phyloP scores from a whole-genome alignment of 2,113 vertebrate species.

The Cephalophus harveyi region DNA sequence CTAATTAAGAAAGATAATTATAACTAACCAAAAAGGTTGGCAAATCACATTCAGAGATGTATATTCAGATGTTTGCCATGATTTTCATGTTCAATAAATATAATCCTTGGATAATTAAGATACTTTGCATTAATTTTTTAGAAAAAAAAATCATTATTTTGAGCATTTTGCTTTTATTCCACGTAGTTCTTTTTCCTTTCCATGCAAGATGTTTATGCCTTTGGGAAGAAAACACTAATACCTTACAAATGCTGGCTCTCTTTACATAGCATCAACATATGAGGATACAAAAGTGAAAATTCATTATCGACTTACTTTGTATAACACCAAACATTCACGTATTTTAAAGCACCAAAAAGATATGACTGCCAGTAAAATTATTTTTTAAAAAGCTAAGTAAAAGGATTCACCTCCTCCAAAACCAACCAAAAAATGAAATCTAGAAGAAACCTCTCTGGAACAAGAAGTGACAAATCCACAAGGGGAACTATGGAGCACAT shows the following conservation, averaged over 20 bases:
- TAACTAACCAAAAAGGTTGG: conserved; percentile 55
- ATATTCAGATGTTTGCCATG: conserved; percentile 19
- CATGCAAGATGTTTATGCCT: not conserved
- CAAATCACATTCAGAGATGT: conserved; percentile 48
- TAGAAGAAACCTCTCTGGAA: not conserved
- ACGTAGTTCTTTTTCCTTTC: not conserved
- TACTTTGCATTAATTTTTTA: not conserved
- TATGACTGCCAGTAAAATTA: not conserved
- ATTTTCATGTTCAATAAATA: conserved; percentile 54
- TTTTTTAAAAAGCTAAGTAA: not conserved
- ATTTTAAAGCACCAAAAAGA: not conserved
- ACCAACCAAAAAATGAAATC: not conserved
- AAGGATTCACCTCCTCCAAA: not conserved
- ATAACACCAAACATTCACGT: not conserved
- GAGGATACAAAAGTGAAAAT: not conserved
- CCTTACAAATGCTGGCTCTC: not conserved
- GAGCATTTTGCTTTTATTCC: not conserved
- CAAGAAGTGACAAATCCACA: not conserved
- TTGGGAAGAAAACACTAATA: not conserved
- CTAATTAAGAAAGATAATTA: conserved; percentile 70
- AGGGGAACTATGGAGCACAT: not conserved
- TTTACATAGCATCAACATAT: not conserved
- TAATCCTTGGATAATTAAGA: conserved; percentile 42
- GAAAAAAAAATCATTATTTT: not conserved
- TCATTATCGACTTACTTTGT: not conserved